Percentiles rank a stretch among this genome's conserved stretches.
Conservation (phyloP, 2,888 invertebrate species). For the Pterobdella sp. region DNA sequence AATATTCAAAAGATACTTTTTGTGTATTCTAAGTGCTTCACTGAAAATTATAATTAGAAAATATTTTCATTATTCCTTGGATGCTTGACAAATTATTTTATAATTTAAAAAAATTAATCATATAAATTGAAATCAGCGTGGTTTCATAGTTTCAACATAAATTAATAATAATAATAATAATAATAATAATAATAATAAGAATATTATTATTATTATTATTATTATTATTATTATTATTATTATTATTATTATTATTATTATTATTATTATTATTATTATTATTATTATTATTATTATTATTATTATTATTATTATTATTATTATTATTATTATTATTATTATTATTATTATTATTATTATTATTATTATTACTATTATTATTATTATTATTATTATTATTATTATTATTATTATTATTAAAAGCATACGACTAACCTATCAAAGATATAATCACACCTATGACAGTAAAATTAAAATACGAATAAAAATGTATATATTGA, state of each 20-base stretch:
- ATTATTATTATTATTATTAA: neutral
- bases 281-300: neutral
- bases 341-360: neutral
- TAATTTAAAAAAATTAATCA: too few relatives aligned
- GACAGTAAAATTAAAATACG: too few relatives aligned
- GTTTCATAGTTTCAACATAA: neutral
- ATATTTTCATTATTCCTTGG: too few relatives aligned
- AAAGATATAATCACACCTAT: too few relatives aligned
- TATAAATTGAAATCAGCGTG: too few relatives aligned
- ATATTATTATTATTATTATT: neutral
- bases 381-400: neutral
- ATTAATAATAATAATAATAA: neutral
- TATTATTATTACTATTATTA: neutral
- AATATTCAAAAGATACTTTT: too few relatives aligned
- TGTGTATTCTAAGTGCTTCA: too few relatives aligned
- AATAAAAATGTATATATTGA: too few relatives aligned
- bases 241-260: neutral
- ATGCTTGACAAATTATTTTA: too few relatives aligned
- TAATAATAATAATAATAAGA: neutral
- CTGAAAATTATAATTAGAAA: too few relatives aligned
- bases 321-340: neutral
- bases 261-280: neutral
- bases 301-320: neutral
- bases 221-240: neutral
- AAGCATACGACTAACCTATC: too few relatives aligned